These are phyloP conservation scores for Squalus acanthias DNA, from an alignment of 2,797 vertebrate species.

Conservation along the genomic window DNA sequence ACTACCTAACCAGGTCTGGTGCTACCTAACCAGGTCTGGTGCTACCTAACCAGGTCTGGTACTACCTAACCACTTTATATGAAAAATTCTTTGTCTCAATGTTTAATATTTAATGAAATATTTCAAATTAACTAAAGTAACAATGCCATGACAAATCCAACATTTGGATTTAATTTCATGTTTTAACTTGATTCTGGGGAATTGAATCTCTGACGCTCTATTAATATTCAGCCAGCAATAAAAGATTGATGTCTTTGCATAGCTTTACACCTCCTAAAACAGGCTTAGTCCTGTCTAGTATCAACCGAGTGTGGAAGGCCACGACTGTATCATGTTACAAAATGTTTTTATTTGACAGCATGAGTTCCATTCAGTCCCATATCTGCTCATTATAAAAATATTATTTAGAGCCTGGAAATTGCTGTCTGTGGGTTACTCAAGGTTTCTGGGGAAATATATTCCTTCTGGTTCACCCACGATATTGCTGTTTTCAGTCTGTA, in stretches of 20 bases:
- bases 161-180: slow-evolving; percentile 30
- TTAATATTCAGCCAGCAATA: slow-evolving; percentile 30
- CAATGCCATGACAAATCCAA: slow-evolving; percentile 20
- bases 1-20: background rate
- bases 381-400: background rate
- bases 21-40: too few species aligned
- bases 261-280: slow-evolving; percentile 30
- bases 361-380: background rate
- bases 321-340: background rate
- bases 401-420: background rate
- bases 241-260: slow-evolving; percentile 33
- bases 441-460: background rate
- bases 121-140: background rate
- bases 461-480: background rate
- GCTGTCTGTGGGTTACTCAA: background rate
- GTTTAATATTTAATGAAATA: background rate
- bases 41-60: background rate
- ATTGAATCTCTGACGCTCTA: background rate
- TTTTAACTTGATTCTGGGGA: slow-evolving; percentile 33
- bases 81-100: background rate
- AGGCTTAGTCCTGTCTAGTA: slow-evolving; percentile 33
- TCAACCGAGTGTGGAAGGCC: background rate
- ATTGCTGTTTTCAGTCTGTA: background rate
- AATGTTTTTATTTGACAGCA: slow-evolving; percentile 30
- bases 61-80: background rate